A percentile compares a stretch with the other conserved stretches of the same genome.
phyloP scores from a whole-genome alignment of 53 echinoderm and acorn worm species.

The Antedon mediterranea region DNA sequence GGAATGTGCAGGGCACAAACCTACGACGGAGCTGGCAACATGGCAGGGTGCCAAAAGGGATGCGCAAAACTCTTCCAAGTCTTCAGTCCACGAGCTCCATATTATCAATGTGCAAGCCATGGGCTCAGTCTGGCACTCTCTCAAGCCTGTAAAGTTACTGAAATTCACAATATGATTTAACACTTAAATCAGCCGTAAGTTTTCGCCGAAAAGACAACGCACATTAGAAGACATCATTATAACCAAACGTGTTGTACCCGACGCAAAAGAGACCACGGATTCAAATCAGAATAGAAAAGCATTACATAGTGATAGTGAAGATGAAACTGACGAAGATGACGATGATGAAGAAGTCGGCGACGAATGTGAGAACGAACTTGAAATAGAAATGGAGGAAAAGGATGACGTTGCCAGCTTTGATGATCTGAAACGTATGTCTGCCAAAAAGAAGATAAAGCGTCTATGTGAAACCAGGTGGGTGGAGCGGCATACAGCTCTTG shows the following conservation, averaged over 20 bases:
- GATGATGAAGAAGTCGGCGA: too few species aligned
- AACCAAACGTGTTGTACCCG: too few species aligned
- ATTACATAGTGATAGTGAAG: too few species aligned
- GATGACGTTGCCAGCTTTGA: too few species aligned
- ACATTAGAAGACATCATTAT: neutral
- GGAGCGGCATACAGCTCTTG: constrained; percentile 24
- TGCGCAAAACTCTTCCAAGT: neutral
- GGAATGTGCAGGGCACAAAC: constrained; percentile 18
- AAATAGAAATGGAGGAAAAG: too few species aligned
- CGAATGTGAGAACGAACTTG: too few species aligned
- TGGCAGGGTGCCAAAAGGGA: constrained; percentile 6
- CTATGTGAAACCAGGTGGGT: constrained; percentile 34
- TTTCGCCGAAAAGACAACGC: constrained; percentile 20
- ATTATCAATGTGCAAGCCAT: constrained; percentile 26
- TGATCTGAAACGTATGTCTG: too few species aligned
- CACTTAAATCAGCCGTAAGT: constrained; percentile 14
- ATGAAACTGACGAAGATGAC: too few species aligned
- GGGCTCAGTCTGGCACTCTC: constrained; percentile 22
- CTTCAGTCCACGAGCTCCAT: neutral
- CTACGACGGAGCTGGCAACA: constrained; percentile 34
- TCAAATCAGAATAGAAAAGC: too few species aligned
- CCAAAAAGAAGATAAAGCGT: too few species aligned
- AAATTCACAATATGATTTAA: constrained; percentile 20
- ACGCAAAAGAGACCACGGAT: too few species aligned
- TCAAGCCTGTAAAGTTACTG: constrained; percentile 14